A percentile compares a stretch with the other conserved stretches of the same genome.
These are phyloP conservation scores for Leptothorax acervorum DNA, from an alignment of 2,888 invertebrate species.

Conservation along the genomic window DNA sequence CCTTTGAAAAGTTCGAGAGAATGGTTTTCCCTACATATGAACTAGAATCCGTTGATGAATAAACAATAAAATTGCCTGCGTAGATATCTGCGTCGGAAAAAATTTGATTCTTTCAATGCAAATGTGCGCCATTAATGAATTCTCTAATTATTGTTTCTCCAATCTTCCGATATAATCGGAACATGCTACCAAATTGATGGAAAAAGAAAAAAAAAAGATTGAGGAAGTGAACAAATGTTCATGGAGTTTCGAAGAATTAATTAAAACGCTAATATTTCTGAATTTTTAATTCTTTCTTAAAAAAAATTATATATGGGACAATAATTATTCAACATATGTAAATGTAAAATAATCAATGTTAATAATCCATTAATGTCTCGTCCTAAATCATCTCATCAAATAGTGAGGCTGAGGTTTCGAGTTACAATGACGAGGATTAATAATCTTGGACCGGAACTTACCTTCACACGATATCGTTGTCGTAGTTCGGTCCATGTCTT, in stretches of 20 bases:
- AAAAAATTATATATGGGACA: background rate
- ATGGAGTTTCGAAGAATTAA: background rate
- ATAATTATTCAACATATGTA: background rate
- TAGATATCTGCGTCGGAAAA: background rate
- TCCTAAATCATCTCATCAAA: background rate
- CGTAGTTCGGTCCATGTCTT: slow-evolving; percentile 90
- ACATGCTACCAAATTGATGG: background rate
- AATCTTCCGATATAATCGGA: background rate
- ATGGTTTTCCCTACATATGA: slow-evolving; percentile 14
- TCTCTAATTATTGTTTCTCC: background rate
- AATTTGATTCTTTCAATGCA: background rate
- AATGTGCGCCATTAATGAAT: background rate
- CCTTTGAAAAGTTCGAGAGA: slow-evolving; percentile 11
- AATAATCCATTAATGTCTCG: background rate
- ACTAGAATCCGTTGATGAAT: background rate
- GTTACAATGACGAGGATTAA: background rate
- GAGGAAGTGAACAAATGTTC: background rate
- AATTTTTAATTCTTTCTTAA: background rate
- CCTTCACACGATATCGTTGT: slow-evolving; percentile 90
- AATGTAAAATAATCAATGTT: background rate
- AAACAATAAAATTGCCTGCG: slow-evolving; percentile 12
- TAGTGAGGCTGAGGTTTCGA: background rate
- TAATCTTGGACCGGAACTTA: slow-evolving; percentile 83
- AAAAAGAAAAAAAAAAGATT: background rate
- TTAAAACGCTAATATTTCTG: background rate